A percentile compares a stretch with the other conserved stretches of the same genome.
These are phyloP conservation scores for Pseudomugil tenellus DNA, from an alignment of 2,797 vertebrate genomes.

Conservation along the genomic window DNA sequence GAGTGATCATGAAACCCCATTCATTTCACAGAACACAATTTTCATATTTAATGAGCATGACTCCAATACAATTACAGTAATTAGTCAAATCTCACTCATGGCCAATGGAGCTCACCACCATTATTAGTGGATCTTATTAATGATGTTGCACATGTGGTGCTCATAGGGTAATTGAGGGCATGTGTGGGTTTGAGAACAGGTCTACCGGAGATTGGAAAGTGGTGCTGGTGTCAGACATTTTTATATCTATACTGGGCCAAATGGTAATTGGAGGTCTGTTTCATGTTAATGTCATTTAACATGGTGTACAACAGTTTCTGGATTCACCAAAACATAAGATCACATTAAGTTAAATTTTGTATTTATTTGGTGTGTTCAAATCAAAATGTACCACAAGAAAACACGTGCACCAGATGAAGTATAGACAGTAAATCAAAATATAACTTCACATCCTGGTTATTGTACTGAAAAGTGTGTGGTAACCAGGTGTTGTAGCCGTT, in stretches of 20 bases:
- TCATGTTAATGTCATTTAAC: constrained; percentile 39
- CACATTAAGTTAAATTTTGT: neutral
- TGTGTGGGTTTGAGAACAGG: constrained; percentile 72
- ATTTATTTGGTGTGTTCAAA: neutral
- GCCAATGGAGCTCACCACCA: constrained; percentile 88
- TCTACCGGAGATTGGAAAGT: constrained; percentile 64
- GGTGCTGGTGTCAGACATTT: constrained; percentile 49
- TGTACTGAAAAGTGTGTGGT: too few relatives aligned
- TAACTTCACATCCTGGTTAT: too few relatives aligned
- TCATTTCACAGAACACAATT: constrained; percentile 87
- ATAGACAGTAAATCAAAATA: neutral
- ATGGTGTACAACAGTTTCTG: neutral
- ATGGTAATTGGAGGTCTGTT: constrained; percentile 54
- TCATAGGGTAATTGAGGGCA: constrained; percentile 81
- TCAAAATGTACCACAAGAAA: constrained; percentile 2
- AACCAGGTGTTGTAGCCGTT: too few relatives aligned
- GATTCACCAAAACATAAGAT: neutral
- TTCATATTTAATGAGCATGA: constrained; percentile 98
- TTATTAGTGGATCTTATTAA: constrained; percentile 95
- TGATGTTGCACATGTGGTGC: constrained; percentile 84
- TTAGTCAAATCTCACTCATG: constrained; percentile 95
- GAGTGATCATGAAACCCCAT: constrained; percentile 92
- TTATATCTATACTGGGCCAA: constrained; percentile 44
- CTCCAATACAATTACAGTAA: constrained; percentile 97
- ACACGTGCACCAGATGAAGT: neutral